Base-by-base conservation (phyloP, 2,797 vertebrate species). In the Enoplosus armatus region DNA sequence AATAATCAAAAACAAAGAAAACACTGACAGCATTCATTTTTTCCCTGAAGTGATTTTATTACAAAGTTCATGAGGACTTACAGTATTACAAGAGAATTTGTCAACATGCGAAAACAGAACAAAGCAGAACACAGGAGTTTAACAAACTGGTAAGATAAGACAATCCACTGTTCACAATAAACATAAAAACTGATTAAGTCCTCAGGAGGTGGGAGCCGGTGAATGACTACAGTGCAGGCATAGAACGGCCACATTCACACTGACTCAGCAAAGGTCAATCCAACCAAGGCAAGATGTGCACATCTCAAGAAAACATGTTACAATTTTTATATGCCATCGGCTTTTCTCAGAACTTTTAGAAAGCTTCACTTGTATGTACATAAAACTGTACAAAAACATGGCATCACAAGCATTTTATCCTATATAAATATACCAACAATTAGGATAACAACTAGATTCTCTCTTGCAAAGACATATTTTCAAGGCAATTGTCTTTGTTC, bases 341-440 rank as follows among this genome's bases (percentile, higher is more conserved):
- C 96, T 96, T 97, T 96, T 97, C 96, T 96, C 93, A 90, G 93
- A 97, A 97, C 96, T 95, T 95, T 97, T 97, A 98, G 97, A 97
- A 98, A 99, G 97, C 97, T 96, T 98, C 97, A 98, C 97, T 97
- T 97, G 95, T 98, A 97, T 98, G 97, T 99, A 99, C 98, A 99
- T 99, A 99, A 99, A 99, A 99, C 98, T 99, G 98, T 99, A 99
- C 98, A 96, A 96, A 98, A 98, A 97, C 96, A 97, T 98, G 97
- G 97, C 97, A 98, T 97, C 97, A 98, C 97, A 97, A 98, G 97
- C 96, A 98, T 96, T 94, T 93, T 93, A 93, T 95, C 94, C 94
- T 95, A 96, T 98, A 98, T 97, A 98, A 98, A 97, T 97, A 97
- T 98, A 98, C 97, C 97, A 96, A 97, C 95, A 95, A 94, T 96